Percentiles rank a stretch among this genome's conserved stretches.
Evolutionary conservation across 2,113 vertebrate genomes (phyloP).

Genomic region (Corvus hawaiiensis): DNA sequence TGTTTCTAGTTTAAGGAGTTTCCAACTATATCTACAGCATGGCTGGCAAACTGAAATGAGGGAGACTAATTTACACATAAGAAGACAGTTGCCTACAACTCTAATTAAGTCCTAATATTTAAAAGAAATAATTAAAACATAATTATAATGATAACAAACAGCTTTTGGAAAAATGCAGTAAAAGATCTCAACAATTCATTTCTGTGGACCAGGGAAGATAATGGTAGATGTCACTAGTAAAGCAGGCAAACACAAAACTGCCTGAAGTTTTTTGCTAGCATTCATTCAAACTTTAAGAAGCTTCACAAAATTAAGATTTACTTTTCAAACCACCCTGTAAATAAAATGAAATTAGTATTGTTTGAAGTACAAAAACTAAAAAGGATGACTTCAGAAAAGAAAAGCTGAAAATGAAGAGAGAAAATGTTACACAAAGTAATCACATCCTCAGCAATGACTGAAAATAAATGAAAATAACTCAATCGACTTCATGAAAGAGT

Average conservation of each 20-base stretch:
- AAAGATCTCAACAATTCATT: neutral
- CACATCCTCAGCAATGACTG: neutral
- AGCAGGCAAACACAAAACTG: neutral
- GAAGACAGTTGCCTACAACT: neutral
- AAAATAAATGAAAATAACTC: neutral
- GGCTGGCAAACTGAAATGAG: neutral
- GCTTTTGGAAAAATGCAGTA: neutral
- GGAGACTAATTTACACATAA: neutral
- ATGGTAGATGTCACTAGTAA: neutral
- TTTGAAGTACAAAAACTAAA: neutral
- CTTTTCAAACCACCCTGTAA: neutral
- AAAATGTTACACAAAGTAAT: neutral
- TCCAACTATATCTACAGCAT: neutral
- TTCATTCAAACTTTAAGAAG: neutral
- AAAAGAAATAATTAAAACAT: neutral
- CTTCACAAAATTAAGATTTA: neutral
- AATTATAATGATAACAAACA: neutral
- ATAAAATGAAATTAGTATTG: neutral
- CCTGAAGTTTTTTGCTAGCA: neutral
- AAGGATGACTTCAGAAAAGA: neutral
- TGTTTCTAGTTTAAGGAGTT: neutral
- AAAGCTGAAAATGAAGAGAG: neutral
- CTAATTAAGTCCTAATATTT: neutral
- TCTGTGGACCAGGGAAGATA: neutral
- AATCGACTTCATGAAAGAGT: neutral